Conservation (phyloP, 2,797 vertebrate genomes). For the Sarcophilus harrisii region DNA sequence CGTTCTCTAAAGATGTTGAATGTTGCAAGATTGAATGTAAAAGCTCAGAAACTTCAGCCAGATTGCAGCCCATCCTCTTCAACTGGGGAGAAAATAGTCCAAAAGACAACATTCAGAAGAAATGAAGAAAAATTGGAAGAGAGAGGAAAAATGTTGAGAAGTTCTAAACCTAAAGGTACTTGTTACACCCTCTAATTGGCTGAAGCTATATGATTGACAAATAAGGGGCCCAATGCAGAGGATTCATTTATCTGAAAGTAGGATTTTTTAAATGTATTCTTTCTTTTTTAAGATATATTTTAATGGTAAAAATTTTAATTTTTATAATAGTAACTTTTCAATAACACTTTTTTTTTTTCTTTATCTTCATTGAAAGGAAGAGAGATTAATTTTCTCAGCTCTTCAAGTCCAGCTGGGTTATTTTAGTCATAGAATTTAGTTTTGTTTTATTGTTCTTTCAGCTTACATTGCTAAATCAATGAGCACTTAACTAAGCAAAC, state of each 20-base stretch:
- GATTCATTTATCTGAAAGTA: background rate
- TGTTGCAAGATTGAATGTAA: constrained; percentile 93
- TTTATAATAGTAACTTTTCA: background rate
- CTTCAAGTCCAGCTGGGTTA: background rate
- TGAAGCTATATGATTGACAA: background rate
- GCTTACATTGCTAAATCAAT: background rate
- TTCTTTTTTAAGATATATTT: background rate
- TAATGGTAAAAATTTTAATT: background rate
- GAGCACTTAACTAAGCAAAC: background rate
- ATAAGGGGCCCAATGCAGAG: background rate
- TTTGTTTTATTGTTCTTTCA: background rate
- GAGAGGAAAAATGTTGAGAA: constrained; percentile 81
- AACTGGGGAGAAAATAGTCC: constrained; percentile 80
- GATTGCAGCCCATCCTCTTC: constrained; percentile 78
- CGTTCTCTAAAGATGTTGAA: constrained; percentile 98
- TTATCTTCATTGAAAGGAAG: background rate
- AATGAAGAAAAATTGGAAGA: constrained; percentile 84
- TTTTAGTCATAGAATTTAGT: background rate
- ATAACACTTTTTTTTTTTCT: background rate
- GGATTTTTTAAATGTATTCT: background rate
- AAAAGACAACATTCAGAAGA: constrained; percentile 82
- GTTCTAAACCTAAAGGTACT: constrained; percentile 83
- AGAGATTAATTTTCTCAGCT: background rate
- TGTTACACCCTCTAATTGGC: constrained; percentile 13
- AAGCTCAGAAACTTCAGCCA: constrained; percentile 92